phyloP scores from a whole-genome alignment of 2,113 vertebrate species.

The Hemibagrus wyckioides region DNA sequence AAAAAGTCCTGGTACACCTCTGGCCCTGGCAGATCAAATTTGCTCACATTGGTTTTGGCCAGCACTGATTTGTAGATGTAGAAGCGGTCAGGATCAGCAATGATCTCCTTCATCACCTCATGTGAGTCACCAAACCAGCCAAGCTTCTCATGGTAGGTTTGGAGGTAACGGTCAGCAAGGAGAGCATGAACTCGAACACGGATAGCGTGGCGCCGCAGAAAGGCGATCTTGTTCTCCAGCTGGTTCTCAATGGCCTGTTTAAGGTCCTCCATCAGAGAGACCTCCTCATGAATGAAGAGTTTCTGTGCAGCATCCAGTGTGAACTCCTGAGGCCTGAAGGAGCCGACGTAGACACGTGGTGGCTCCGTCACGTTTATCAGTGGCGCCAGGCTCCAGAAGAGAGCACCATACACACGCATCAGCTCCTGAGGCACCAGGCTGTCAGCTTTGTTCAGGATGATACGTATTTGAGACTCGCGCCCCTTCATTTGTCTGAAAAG shows the following conservation, averaged over 20 bases:
- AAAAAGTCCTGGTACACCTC: slow-evolving; percentile 98
- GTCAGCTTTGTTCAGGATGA: slow-evolving; percentile 97
- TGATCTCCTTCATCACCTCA: slow-evolving; percentile 93
- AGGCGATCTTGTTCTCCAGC: slow-evolving; percentile 98
- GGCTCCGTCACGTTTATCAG: slow-evolving; percentile 98
- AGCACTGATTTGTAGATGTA: slow-evolving; percentile 98
- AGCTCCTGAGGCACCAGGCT: slow-evolving; percentile 93
- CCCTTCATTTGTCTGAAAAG: slow-evolving; percentile 96
- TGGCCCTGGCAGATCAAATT: slow-evolving; percentile 94
- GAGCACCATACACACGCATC: slow-evolving; percentile 95
- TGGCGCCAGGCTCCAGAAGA: slow-evolving; percentile 97
- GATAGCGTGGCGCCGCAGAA: slow-evolving; percentile 96
- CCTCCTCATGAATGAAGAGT: slow-evolving; percentile 93
- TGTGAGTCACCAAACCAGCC: slow-evolving; percentile 97
- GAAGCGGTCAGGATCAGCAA: slow-evolving; percentile 96
- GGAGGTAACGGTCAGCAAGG: slow-evolving; percentile 93
- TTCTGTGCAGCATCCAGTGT: slow-evolving; percentile 86
- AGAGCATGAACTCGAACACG: slow-evolving; percentile 94
- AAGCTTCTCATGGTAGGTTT: slow-evolving; percentile 96
- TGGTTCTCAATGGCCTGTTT: slow-evolving; percentile 98
- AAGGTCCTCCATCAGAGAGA: slow-evolving; percentile 95
- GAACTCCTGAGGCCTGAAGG: slow-evolving; percentile 96
- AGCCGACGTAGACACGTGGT: slow-evolving; percentile 94
- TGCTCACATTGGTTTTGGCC: slow-evolving; percentile 98
- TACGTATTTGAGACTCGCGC: slow-evolving; percentile 96